Evolutionary conservation across 2,113 vertebrate genomes (phyloP).

Genomic region (Laticauda colubrina): DNA sequence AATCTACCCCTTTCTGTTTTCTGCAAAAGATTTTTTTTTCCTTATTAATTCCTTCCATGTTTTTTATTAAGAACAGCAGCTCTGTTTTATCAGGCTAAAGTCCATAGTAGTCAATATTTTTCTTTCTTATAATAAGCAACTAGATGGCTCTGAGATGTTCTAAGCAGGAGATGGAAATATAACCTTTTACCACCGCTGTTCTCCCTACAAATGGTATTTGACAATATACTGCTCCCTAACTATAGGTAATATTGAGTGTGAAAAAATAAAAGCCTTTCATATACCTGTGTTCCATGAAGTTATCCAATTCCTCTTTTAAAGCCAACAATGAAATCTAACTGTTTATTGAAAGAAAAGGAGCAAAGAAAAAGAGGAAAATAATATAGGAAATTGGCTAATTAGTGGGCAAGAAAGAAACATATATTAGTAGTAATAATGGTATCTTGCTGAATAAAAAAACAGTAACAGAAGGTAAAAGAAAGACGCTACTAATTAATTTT

Average conservation of each 20-base stretch:
- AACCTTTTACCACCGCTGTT: background rate
- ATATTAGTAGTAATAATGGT: background rate
- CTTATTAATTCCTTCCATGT: background rate
- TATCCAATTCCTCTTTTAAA: background rate
- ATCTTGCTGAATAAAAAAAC: background rate
- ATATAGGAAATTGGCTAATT: background rate
- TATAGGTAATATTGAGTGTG: background rate
- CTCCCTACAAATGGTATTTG: background rate
- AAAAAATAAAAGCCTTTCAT: background rate
- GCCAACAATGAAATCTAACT: background rate
- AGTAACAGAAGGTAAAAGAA: background rate
- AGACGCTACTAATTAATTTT: background rate
- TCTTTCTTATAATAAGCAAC: background rate
- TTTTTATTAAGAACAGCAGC: background rate
- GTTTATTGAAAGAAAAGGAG: background rate
- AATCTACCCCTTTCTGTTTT: background rate
- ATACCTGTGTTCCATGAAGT: background rate
- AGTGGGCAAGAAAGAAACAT: background rate
- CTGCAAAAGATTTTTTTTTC: background rate
- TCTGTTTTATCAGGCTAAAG: background rate
- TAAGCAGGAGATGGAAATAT: background rate
- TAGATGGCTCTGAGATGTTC: background rate
- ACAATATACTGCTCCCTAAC: background rate
- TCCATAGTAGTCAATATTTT: background rate
- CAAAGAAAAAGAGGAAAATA: background rate